Evolutionary conservation across 1,140 invertebrate species (phyloP), one percentile per base, ranked within the genome.

Genomic region (Zaprionus tsacasi): DNA sequence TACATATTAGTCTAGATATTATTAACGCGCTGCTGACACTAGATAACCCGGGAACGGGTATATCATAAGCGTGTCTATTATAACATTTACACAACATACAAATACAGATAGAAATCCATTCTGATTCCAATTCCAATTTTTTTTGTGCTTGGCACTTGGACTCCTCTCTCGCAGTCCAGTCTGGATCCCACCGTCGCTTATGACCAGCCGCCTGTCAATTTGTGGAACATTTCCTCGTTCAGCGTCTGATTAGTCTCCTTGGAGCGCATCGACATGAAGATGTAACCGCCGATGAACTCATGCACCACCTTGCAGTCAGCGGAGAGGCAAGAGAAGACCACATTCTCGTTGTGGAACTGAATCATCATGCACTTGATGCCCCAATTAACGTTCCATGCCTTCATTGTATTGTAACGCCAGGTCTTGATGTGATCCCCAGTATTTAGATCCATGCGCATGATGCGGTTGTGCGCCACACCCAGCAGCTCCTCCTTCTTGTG

Each of bases 361-460:
- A 99, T 96, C 96, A 98, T 98, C 96, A 99, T 98, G 92, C 99
- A 97, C 92, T 98, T 98, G 6, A 98, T 97, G 93, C 99, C 98
- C 99, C 99, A 99, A 93, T 99, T 99, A 1, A 99, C 98, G 92
- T 99, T 99, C 99, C 99, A 99, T 8, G 98, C 97, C 94, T 99
- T 99, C 96, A 99, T 98, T 3, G 96, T 98, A 82, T 97, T 98
- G 93, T 97, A 99, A 79, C 98, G 94, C 98, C 99, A 99, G 0
- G 99, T 99, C 93, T 99, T 99, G 50, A 99, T 94, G 91, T 98
- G 97, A 93, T 99, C 98, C 0, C 99, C 99, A 54, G 96, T 96
- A 81, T 95, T 95, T 1, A 98, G 94, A 81, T 99, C 98, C 95
- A 99, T 98, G 70, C 97, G 95, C 96, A 99, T 99, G 50, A 99